Evolutionary conservation across 2,797 vertebrate genomes (phyloP), one percentile per base, ranked within the genome.

Genomic region (Hybognathus amarus): DNA sequence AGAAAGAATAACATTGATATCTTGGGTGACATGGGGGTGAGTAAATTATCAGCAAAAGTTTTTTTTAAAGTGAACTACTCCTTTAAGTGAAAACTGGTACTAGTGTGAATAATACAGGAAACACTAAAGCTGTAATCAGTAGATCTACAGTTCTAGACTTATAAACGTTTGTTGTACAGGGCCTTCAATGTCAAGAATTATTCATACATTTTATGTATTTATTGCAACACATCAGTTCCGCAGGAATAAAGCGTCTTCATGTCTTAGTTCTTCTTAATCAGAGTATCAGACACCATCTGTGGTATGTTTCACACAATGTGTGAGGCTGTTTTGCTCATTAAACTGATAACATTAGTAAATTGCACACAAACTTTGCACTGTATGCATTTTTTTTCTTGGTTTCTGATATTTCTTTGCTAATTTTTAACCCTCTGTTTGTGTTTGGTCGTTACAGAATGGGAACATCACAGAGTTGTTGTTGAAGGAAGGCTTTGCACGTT

Each of bases 381-480:
- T 22, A 40, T 78, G 24, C 45, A 22, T 15, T 9, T 52, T 67
- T 33, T 8, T 73, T 42, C 38, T 11, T 11, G 2, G 12, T 69
- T 69, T 68, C 20, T 24, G 0, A 4, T 20, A 3, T 27, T 71
- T 54, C 20, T 61, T 56, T 54, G 30, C n/a, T 45, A 17, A 30
- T 30, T 20, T 50, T 30, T 27, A 27, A 4, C 54, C 33, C 22
- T 38, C 15, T 22, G 12, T 77, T 8, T 13, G 52, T 85, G 40
- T 12, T 6, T 12, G 82, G 27, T 13, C 38, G 30, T 80, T 24
- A 0, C 90, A 99, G 98, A 99, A 99, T 0, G 98, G 98, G 17
- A 99, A 99, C 92, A 99, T 99, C 88, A 99, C 97, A 0, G 98
- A 99, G 87, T 94, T 99, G 47, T 91, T 99, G 87, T 91, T 99